These are phyloP conservation scores for Neomicropteryx cornuta DNA, from an alignment of 1,140 invertebrate genomes.

Conservation along the genomic window DNA sequence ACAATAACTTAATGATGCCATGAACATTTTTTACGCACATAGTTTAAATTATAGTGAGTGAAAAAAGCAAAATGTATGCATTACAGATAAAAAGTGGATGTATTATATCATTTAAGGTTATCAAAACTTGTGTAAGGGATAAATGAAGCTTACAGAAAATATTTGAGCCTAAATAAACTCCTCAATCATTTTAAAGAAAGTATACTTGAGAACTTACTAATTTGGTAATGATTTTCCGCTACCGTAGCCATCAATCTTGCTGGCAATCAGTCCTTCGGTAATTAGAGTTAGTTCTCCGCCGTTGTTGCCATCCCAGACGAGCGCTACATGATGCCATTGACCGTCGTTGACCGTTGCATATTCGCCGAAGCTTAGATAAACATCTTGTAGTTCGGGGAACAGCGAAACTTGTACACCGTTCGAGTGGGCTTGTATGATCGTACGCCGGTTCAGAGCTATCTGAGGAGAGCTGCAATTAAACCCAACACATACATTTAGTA, in stretches of 20 bases:
- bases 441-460: slow-evolving; percentile 62
- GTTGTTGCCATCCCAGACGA: slow-evolving; percentile 83
- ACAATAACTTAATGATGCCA: too few relatives aligned
- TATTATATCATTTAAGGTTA: too few relatives aligned
- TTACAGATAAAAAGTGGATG: too few relatives aligned
- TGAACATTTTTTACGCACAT: too few relatives aligned
- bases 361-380: slow-evolving; percentile 82
- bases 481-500: too few relatives aligned
- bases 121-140: too few relatives aligned
- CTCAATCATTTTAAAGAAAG: too few relatives aligned
- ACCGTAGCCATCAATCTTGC: slow-evolving; percentile 77
- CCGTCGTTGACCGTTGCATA: slow-evolving; percentile 92
- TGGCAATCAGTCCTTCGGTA: slow-evolving; percentile 87
- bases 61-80: too few relatives aligned
- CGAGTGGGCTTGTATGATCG: slow-evolving; percentile 80
- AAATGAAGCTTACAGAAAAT: too few relatives aligned
- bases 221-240: slow-evolving; percentile 64
- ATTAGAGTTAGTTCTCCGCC: slow-evolving; percentile 77
- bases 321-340: slow-evolving; percentile 92
- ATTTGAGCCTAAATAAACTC: too few relatives aligned
- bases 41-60: too few relatives aligned
- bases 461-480: slow-evolving; percentile 58
- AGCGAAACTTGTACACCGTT: slow-evolving; percentile 82
- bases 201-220: too few relatives aligned
- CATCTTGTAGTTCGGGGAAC: slow-evolving; percentile 78